Base-by-base conservation (phyloP, 2,113 vertebrate species). In the Rhagologus leucostigma region DNA sequence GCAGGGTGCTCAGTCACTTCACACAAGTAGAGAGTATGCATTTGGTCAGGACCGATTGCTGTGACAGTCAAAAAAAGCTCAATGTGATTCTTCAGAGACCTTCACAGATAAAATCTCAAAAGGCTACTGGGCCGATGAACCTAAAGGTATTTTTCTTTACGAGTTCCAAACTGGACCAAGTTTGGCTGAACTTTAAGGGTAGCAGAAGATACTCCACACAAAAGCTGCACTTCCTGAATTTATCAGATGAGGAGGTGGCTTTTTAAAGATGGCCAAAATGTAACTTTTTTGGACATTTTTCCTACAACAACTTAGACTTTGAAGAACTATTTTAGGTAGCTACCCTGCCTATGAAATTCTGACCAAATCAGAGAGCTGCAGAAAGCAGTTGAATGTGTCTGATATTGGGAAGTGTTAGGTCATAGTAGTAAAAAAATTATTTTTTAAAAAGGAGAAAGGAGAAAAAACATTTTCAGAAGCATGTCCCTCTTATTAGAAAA, bases 11-110 rank as follows among this genome's bases (percentile, higher is more conserved):
- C 29, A 32, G 1, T 50, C 35, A 3, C 30, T 49, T 35, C 7
- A 1, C 52, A 5, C 2, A 7, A 27, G 10, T 7, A 17, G 21
- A 9, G 17, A n/a, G 3, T 27, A 2, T 2, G 0, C 3, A 0
- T 92, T 60, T 84, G 44, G 13, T 68, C 67, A 60, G 80, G 68
- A 9, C n/a, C 47, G 67, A 9, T 14, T 42, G 35, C 70, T 67
- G 13, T 64, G 44, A 42, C 42, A 42, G 42, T 18, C 27, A 24
- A 4, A 77, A 49, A 33, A n/a, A 32, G 10, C 37, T 80, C 59
- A 4, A 0, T 55, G 10, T 32, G 47, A n/a, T 74, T 76, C 55
- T 69, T 80, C 47, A 63, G 49, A 60, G 35, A 42, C 21, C 18
- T 55, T 79, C 60, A 10, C 11, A 64, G 35, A 22, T 80, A 23